Base-by-base conservation (phyloP, 2,113 vertebrate species). In the Seriola aureovittata region DNA sequence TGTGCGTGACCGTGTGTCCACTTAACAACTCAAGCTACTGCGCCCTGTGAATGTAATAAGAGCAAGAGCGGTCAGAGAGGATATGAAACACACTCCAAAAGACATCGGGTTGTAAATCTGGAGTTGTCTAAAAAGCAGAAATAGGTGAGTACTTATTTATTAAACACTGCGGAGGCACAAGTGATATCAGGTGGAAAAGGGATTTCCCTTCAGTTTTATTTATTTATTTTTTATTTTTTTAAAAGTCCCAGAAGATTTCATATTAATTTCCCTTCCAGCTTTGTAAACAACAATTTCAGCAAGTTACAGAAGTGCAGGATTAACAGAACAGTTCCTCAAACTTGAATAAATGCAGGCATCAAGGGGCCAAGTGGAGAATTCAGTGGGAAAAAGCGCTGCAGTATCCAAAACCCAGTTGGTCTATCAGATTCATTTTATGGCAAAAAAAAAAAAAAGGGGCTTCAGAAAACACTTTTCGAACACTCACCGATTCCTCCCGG, bases 291-390 rank as follows among this genome's bases (percentile, higher is more conserved):
- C 29, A 66, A 42, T 71, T 52, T 21, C 54, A 66, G 42, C 14
- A 66, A 59, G 46, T 80, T 14, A 38, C 3, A 68, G n/a, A 69
- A 69, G 17, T 40, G 32, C 32, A 42, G 36, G 19, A 38, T 63
- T 12, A 69, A 62, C 48, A 63, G 38, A 83, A 68, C 58, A 73
- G 73, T 80, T 82, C 16, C 62, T 78, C 48, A 77, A 68, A 75
- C 19, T 40, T 80, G 63, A 16, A 59, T 68, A 69, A 58, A 76
- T 32, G 57, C 73, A 89, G 87, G 90, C 78, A 79, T 78, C 82
- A 84, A 91, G 90, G 90, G 87, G 59, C 78, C 84, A 52, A 78
- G 64, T 85, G 89, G 86, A 84, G 85, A 59, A 71, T 40, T 40
- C 0, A 57, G 9, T 21, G 44, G 21, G 32, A 17, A 80, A 81